phyloP scores from a whole-genome alignment of 1,140 invertebrate species.

The Episyrphus balteatus region DNA sequence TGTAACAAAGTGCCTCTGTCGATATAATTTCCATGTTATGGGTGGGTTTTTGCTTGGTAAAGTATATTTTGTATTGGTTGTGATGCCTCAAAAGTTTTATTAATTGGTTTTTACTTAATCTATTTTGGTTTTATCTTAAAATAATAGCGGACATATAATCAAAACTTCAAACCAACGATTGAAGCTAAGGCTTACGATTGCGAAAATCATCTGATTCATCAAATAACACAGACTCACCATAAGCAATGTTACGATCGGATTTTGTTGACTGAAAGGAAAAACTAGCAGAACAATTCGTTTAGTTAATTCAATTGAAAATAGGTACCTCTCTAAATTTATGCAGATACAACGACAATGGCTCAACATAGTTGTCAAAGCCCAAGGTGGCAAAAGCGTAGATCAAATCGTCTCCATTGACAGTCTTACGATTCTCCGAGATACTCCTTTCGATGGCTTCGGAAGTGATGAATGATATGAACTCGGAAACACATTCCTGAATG shows the following conservation, averaged over 20 bases:
- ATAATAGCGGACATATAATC: too few relatives aligned
- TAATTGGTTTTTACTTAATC: too few relatives aligned
- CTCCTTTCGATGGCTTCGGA: constrained; percentile 95
- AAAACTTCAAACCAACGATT: too few relatives aligned
- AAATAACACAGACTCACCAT: too few relatives aligned
- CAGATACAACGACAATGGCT: constrained; percentile 90
- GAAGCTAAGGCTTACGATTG: too few relatives aligned
- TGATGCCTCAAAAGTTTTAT: too few relatives aligned
- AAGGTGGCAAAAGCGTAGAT: constrained; percentile 92
- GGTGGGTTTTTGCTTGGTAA: too few relatives aligned
- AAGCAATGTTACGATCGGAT: constrained; percentile 24
- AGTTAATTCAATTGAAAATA: constrained; percentile 5
- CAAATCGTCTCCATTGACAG: constrained; percentile 98
- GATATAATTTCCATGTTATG: too few relatives aligned
- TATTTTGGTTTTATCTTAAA: too few relatives aligned
- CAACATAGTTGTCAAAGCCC: constrained; percentile 98
- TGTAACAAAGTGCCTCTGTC: too few relatives aligned
- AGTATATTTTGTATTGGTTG: too few relatives aligned
- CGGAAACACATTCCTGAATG: constrained; percentile 98
- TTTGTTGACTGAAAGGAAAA: constrained; percentile 27
- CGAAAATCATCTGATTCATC: too few relatives aligned
- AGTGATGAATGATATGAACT: constrained; percentile 99
- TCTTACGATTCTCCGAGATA: constrained; percentile 96
- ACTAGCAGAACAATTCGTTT: not conserved
- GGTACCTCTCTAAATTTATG: constrained; percentile 86